These are phyloP conservation scores for Emydura subglobosa DNA, from an alignment of 2,113 vertebrate species.

Conservation along the genomic window DNA sequence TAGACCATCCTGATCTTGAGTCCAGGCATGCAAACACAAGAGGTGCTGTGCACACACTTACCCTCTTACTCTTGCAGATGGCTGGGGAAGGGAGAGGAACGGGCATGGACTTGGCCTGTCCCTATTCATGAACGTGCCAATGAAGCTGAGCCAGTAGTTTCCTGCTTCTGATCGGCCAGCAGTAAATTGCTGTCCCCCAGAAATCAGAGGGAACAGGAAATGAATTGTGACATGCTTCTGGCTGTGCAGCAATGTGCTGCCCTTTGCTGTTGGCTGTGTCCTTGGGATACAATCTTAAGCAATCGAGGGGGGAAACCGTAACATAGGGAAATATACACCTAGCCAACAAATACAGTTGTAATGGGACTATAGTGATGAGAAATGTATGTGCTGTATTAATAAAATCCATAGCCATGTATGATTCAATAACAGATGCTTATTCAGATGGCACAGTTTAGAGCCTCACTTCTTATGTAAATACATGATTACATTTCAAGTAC, in stretches of 20 bases:
- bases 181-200: not conserved
- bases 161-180: not conserved
- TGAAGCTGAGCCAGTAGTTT: not conserved
- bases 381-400: not conserved
- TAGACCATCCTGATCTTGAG: not conserved
- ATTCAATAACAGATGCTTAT: not conserved
- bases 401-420: not conserved
- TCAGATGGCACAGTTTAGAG: constrained; percentile 27
- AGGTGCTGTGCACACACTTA: not conserved
- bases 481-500: constrained; percentile 12
- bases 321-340: not conserved
- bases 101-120: fast-evolving
- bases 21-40: not conserved
- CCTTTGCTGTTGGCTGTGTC: not conserved
- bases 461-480: not conserved
- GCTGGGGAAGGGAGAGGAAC: not conserved
- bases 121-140: not conserved
- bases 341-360: not conserved
- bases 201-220: not conserved
- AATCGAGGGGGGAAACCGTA: not conserved
- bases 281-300: not conserved
- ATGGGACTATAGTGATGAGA: not conserved
- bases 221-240: not conserved
- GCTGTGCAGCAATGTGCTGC: not conserved
- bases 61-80: not conserved